Evolutionary conservation across 2,888 invertebrate species (phyloP).

Genomic region (Abrostola tripartita): DNA sequence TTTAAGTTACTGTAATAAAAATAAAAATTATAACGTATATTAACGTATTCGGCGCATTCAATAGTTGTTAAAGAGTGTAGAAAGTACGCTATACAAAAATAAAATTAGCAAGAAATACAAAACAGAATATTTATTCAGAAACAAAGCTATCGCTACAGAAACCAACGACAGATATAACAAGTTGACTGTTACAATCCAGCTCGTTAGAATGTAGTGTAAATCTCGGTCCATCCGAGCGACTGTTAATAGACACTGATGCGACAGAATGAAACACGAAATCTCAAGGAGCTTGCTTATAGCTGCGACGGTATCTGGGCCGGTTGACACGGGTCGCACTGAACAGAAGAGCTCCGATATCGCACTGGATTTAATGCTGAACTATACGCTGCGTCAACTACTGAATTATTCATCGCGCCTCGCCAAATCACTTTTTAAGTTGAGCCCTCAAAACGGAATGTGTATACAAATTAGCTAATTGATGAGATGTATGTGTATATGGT

Average conservation of each 20-base stretch:
- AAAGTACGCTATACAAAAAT: too few species aligned
- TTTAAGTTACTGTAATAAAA: too few species aligned
- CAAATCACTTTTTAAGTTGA: constrained; percentile 59
- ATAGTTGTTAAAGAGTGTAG: too few species aligned
- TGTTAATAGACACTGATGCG: constrained; percentile 49
- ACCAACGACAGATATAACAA: neutral
- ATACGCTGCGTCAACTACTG: constrained; percentile 52
- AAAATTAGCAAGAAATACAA: neutral
- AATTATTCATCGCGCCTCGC: constrained; percentile 63
- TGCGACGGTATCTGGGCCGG: constrained; percentile 32
- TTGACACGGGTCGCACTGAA: constrained; percentile 56
- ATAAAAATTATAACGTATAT: too few species aligned
- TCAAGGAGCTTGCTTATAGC: constrained; percentile 32
- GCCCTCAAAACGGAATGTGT: constrained; percentile 43
- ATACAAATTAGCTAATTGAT: constrained; percentile 46
- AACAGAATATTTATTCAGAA: neutral
- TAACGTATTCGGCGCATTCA: too few species aligned
- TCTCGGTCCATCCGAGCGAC: constrained; percentile 31
- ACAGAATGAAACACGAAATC: constrained; percentile 41
- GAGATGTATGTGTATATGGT: constrained; percentile 17
- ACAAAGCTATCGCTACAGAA: neutral
- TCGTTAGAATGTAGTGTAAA: constrained; percentile 20
- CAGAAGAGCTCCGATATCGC: constrained; percentile 48
- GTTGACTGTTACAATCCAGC: neutral
- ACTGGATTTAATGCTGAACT: constrained; percentile 45